phyloP scores from a whole-genome alignment of 2,797 vertebrate genomes.

The Discoglossus pictus region DNA sequence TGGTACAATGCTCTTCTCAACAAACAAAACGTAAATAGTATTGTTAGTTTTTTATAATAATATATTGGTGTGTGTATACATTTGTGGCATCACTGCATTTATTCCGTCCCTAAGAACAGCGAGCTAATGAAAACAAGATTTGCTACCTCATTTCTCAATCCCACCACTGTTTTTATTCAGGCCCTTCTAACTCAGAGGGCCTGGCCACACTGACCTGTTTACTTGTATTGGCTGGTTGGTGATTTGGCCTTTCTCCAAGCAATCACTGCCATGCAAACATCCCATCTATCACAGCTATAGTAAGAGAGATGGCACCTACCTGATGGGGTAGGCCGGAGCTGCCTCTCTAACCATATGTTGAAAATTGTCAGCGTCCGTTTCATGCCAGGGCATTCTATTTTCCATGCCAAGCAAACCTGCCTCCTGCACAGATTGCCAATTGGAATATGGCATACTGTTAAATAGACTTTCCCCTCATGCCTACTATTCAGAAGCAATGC shows the following conservation, averaged over 20 bases:
- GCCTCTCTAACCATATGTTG: slow-evolving; percentile 94
- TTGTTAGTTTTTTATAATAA: too few relatives aligned
- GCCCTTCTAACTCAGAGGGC: slow-evolving; percentile 63
- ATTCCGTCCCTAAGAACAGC: background rate
- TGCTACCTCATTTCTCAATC: slow-evolving; percentile 13
- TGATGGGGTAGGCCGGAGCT: slow-evolving; percentile 86
- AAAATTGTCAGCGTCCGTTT: slow-evolving; percentile 87
- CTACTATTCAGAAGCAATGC: slow-evolving; percentile 17
- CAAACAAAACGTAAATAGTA: too few relatives aligned
- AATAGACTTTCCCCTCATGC: slow-evolving; percentile 37
- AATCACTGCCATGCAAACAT: slow-evolving; percentile 74
- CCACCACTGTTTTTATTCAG: slow-evolving; percentile 25
- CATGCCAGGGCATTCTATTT: slow-evolving; percentile 81
- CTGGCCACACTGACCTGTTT: slow-evolving; percentile 70
- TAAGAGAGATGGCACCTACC: slow-evolving; percentile 87
- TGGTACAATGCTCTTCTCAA: too few relatives aligned
- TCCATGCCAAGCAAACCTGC: slow-evolving; percentile 72
- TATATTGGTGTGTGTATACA: too few relatives aligned
- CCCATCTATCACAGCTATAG: slow-evolving; percentile 80
- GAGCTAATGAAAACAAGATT: slow-evolving; percentile 6
- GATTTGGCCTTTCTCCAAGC: slow-evolving; percentile 78
- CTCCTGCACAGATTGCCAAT: slow-evolving; percentile 69
- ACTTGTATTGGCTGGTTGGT: slow-evolving; percentile 69
- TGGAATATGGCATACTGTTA: slow-evolving; percentile 44
- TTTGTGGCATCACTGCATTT: too few relatives aligned